Conservation (phyloP, 1,140 invertebrate genomes). For the Drosophila sulfurigaster region DNA sequence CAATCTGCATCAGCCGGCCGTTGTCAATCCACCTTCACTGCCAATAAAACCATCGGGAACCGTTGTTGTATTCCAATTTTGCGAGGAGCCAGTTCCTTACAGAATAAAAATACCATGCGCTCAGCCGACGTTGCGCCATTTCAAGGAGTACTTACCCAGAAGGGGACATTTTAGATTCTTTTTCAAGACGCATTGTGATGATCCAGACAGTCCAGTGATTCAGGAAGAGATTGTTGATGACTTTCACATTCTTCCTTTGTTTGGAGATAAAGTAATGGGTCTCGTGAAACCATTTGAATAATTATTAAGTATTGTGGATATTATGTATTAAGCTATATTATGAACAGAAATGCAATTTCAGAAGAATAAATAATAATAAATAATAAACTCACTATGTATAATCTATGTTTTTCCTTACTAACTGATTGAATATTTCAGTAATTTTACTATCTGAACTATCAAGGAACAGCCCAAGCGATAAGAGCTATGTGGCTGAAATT, state of each 20-base stretch:
- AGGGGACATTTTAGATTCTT: constrained; percentile 97
- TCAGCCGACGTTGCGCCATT: constrained; percentile 92
- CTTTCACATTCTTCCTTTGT: constrained; percentile 93
- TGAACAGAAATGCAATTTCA: too few relatives aligned
- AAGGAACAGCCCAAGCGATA: too few relatives aligned
- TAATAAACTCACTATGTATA: too few relatives aligned
- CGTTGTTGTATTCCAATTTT: constrained; percentile 92
- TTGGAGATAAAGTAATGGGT: constrained; percentile 97
- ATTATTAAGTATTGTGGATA: constrained; percentile 41
- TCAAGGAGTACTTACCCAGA: constrained; percentile 96
- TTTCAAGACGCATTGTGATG: constrained; percentile 96
- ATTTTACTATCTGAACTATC: too few relatives aligned
- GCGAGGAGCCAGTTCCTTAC: constrained; percentile 95
- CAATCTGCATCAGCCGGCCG: constrained; percentile 63
- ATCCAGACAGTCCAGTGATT: constrained; percentile 94
- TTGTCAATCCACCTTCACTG: constrained; percentile 69
- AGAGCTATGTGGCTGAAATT: too few relatives aligned
- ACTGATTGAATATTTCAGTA: too few relatives aligned
- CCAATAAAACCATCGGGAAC: constrained; percentile 85
- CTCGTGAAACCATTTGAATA: constrained; percentile 89
- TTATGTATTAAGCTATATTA: too few relatives aligned
- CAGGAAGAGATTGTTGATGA: constrained; percentile 96
- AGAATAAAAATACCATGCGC: constrained; percentile 93
- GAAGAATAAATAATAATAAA: too few relatives aligned
- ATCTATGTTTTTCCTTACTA: too few relatives aligned